Evolutionary conservation across 1,140 invertebrate genomes (phyloP).

Genomic region (Holotrichia oblita): DNA sequence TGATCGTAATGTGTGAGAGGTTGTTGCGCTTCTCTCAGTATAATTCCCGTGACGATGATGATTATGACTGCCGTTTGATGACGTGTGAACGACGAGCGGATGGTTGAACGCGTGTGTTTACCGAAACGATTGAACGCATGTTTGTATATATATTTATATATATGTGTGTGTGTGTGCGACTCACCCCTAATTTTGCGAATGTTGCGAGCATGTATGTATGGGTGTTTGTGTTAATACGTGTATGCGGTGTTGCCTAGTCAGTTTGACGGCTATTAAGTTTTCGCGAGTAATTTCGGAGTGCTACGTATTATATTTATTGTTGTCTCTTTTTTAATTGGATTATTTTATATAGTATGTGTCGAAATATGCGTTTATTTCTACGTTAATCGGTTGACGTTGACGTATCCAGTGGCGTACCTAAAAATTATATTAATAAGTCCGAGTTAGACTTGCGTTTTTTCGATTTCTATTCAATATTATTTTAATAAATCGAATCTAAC

Average conservation of each 20-base stretch:
- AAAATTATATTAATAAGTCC: too few relatives aligned
- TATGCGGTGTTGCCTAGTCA: conserved; percentile 50
- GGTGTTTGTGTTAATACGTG: too few relatives aligned
- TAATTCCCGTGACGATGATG: not conserved
- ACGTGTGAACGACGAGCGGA: conserved; percentile 50
- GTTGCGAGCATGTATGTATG: conserved; percentile 39
- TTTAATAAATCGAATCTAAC: too few relatives aligned
- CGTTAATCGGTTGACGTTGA: too few relatives aligned
- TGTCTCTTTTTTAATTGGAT: not conserved
- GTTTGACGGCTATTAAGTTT: conserved; percentile 49
- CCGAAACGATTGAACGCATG: conserved; percentile 45
- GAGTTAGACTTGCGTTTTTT: too few relatives aligned
- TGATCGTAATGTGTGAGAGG: conserved; percentile 59
- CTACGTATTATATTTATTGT: conserved; percentile 32
- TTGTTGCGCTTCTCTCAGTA: conserved; percentile 54
- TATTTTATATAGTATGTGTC: not conserved
- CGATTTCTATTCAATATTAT: too few relatives aligned
- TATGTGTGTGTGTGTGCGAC: too few relatives aligned
- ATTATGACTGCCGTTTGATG: too few relatives aligned
- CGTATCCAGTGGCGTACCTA: too few relatives aligned
- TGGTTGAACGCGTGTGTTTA: not conserved
- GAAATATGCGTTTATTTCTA: too few relatives aligned
- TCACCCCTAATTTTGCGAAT: conserved; percentile 42
- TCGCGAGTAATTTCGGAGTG: conserved; percentile 36
- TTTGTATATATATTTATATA: not conserved